Percentiles rank a stretch among this genome's conserved stretches.
Evolutionary conservation across 37 sponge, comb jelly and placozoan species (phyloP).

Genomic region (Diacarnus erythraeanus): DNA sequence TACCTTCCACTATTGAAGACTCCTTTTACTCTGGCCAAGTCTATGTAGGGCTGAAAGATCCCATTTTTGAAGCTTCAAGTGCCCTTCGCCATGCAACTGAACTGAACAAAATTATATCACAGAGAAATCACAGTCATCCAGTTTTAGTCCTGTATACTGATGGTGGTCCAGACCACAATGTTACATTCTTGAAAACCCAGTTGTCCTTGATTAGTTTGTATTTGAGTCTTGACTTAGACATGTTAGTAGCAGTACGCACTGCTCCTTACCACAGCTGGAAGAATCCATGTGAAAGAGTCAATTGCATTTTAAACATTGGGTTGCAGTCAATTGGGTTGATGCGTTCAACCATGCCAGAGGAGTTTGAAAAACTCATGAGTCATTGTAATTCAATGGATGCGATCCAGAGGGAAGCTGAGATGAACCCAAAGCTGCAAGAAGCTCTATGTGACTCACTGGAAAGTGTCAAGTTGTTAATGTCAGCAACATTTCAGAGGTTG

Average conservation of each 20-base stretch:
- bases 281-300: background rate
- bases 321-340: constrained; percentile 57
- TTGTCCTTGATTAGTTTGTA: constrained; percentile 37
- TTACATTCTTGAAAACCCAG: constrained; percentile 30
- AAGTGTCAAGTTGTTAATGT: constrained; percentile 35
- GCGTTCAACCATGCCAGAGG: constrained; percentile 15
- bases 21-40: constrained; percentile 18
- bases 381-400: constrained; percentile 21
- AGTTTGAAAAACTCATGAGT: background rate
- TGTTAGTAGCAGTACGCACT: constrained; percentile 17
- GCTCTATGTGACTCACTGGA: no score
- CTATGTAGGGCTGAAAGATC: constrained; percentile 25
- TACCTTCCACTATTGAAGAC: background rate
- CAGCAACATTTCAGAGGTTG: constrained; percentile 22
- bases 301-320: constrained; percentile 18
- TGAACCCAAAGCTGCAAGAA: no score
- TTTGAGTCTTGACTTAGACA: constrained; percentile 33
- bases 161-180: constrained; percentile 69
- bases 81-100: constrained; percentile 11
- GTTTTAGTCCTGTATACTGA: constrained; percentile 23
- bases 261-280: constrained; percentile 30
- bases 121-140: background rate
- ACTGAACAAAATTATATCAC: background rate
- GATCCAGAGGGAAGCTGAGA: background rate
- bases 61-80: constrained; percentile 9